Evolutionary conservation across 2,113 vertebrate species (phyloP), one percentile per base, ranked within the genome.

Genomic region (Lichenostomus cassidix): DNA sequence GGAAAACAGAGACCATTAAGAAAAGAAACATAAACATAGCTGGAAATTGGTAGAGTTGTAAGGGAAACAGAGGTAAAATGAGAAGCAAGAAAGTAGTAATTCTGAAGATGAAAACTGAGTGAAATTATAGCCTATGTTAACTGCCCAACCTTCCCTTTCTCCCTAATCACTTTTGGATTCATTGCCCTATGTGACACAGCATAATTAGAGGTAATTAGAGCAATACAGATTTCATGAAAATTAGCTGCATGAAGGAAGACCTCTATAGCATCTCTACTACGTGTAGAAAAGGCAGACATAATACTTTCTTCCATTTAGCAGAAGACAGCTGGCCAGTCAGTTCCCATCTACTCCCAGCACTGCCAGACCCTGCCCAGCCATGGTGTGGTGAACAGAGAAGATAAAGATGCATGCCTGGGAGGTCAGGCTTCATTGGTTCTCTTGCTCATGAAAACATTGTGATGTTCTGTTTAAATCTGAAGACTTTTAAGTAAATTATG

Each of bases 151-250:
- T 85, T 82, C 53, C 23, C 21, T 83, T 88, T 68, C 42, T 85
- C 59, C 55, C 63, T 94, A 65, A 91, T 49, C 56, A 76, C 46
- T 94, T 82, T 64, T 85, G 62, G 79, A 92, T 83, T 88, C 77
- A 75, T 87, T 73, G 58, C 88, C 53, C 53, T 86, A 4, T 76
- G 63, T 76, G 83, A 88, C 79, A 92, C 37, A 44, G 79, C 44
- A 79, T 90, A 93, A 85, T 94, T 83, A 92, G 53, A 90, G 35
- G 58, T 93, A 88, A 92, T 94, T 87, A 78, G 79, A 90, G 56
- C 75, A 33, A 47, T 71, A 78, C 35, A 93, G 41, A 82, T 92
- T 78, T 88, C 19, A 88, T 39, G 5, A 92, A 83, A 92, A 94
- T 85, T 50, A 85, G 58, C 52, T 79, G 16, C 12, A 41, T 64